These are phyloP conservation scores for Fopius arisanus DNA, from an alignment of 1,140 invertebrate genomes.

Conservation along the genomic window DNA sequence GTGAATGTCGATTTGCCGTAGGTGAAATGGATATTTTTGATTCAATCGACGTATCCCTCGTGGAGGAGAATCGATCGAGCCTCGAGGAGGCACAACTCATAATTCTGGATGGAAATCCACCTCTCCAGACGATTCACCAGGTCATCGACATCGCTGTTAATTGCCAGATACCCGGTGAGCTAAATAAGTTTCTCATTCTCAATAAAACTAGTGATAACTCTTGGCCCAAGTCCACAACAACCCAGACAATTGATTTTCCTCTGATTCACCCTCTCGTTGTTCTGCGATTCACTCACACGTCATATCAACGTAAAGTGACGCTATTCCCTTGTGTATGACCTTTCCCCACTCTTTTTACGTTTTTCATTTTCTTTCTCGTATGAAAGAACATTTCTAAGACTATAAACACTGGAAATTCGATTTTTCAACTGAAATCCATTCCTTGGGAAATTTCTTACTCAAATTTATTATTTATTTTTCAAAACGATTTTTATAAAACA, in stretches of 20 bases:
- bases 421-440: too few relatives aligned
- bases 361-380: too few relatives aligned
- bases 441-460: too few relatives aligned
- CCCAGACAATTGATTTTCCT: background rate
- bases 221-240: background rate
- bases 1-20: constrained; percentile 81
- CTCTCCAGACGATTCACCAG: constrained; percentile 71
- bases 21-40: constrained; percentile 86
- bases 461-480: too few relatives aligned
- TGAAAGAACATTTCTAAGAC: too few relatives aligned
- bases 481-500: too few relatives aligned
- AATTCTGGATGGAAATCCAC: constrained; percentile 83
- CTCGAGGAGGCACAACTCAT: constrained; percentile 72
- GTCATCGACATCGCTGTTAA: constrained; percentile 70
- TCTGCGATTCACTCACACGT: background rate
- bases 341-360: too few relatives aligned
- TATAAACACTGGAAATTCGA: too few relatives aligned
- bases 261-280: background rate
- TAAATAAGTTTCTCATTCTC: background rate
- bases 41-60: constrained; percentile 72
- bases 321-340: background rate
- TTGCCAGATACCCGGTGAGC: constrained; percentile 74
- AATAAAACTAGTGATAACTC: background rate
- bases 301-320: background rate
- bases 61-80: constrained; percentile 56